A percentile compares a stretch with the other conserved stretches of the same genome.
These are phyloP conservation scores for Platycheirus albimanus DNA, from an alignment of 2,888 invertebrate species.

Conservation along the genomic window DNA sequence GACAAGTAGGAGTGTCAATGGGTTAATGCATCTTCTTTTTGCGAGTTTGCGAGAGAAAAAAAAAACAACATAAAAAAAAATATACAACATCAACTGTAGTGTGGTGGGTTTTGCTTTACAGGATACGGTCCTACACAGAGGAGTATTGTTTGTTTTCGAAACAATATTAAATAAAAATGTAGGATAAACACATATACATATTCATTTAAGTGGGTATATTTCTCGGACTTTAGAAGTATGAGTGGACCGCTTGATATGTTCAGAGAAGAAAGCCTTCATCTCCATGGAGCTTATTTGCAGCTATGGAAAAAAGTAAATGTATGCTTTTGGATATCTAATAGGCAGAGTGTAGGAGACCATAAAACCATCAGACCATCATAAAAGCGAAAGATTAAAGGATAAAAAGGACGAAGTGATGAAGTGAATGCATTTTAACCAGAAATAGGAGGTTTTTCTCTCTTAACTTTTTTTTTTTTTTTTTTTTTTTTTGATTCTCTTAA, in stretches of 20 bases:
- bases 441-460: constrained; percentile 53
- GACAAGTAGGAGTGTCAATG: constrained; percentile 73
- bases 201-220: constrained; percentile 50
- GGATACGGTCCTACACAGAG: too few species aligned
- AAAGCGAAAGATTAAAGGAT: constrained; percentile 68
- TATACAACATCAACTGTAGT: constrained; percentile 7
- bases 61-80: constrained; percentile 21
- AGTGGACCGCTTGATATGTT: constrained; percentile 61
- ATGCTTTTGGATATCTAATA: constrained; percentile 41
- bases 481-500: constrained; percentile 19
- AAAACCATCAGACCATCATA: constrained; percentile 57
- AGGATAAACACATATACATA: constrained; percentile 38
- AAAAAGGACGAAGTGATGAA: constrained; percentile 72
- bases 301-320: constrained; percentile 32
- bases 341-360: too few species aligned
- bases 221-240: constrained; percentile 24
- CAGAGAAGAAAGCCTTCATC: constrained; percentile 29
- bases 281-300: constrained; percentile 16
- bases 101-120: constrained; percentile 61
- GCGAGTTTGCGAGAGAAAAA: too few species aligned
- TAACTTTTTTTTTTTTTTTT: constrained; percentile 8
- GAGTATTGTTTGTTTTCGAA: constrained; percentile 67
- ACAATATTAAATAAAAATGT: constrained; percentile 71
- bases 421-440: constrained; percentile 72
- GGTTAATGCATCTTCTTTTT: constrained; percentile 72